Evolutionary conservation across 2,888 invertebrate genomes (phyloP), one percentile per base, ranked within the genome.

Genomic region (Ephialtes manifestator): DNA sequence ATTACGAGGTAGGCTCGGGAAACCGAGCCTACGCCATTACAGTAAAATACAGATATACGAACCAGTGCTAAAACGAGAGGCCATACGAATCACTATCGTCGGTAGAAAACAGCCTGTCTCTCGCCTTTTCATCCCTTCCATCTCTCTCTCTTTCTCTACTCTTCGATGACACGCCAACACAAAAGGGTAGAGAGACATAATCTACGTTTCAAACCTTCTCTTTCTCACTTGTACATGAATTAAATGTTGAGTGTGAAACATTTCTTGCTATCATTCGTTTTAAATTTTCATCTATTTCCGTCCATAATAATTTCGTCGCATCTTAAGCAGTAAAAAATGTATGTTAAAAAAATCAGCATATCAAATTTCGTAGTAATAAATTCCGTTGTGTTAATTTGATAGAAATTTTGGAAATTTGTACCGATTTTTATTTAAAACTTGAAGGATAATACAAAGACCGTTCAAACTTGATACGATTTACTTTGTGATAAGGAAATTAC

Each of bases 81-180:
- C 85, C 85, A 72, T 85, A 85, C 82, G 82, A 85, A 82, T 82
- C 85, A 79, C 85, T 85, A 82, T 82, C 85, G 82, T 76, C 76
- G 76, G 74, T 72, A 71, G 71, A 85, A 85, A 85, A 82, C 58
- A 82, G 76, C 58, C 75, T 43, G 43, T 53, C 31, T 70, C 55
- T 60, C 68, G 65, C 51, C 58, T 63, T 70, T 74, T 77, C 67
- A 58, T 70, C 74, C 60, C 13, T 65, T 53, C 20, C 60, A 15
- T 43, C 55, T 46, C 39, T 24, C 20, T 79, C 53, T 31, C 65
- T 48, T 53, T 55, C 46, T 55, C 39, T 15, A 63, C 79, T 72
- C 76, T 68, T 72, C 67, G 68, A 78, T 81, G 35, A 24, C 70
- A 78, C 74, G 43, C 35, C 63, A 65, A 65, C 39, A 65, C 63